Evolutionary conservation across 2,797 vertebrate genomes (phyloP).

Genomic region (Taenioides sp.): DNA sequence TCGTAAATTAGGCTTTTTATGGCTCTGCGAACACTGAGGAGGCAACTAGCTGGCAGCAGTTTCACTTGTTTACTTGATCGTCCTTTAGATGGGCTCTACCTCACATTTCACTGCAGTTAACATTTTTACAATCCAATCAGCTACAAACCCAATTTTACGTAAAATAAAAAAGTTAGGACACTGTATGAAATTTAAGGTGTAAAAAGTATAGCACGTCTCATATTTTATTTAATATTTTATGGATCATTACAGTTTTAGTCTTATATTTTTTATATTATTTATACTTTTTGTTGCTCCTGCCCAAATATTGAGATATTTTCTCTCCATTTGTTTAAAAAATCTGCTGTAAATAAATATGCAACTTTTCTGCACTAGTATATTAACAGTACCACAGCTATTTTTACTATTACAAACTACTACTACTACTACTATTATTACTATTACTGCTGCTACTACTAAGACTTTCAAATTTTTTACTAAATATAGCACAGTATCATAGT

Average conservation of each 20-base stretch:
- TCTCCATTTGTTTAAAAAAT: neutral
- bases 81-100: constrained; percentile 1
- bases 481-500: neutral
- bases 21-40: constrained; percentile 21
- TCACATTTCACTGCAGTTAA: neutral
- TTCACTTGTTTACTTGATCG: constrained; percentile 21
- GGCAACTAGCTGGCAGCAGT: constrained; percentile 3
- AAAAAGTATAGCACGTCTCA: neutral
- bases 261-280: neutral
- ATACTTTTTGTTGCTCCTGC: neutral
- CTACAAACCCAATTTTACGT: neutral
- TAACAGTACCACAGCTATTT: neutral
- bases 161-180: constrained; percentile 5
- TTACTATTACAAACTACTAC: neutral
- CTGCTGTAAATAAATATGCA: neutral
- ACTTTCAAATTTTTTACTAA: neutral
- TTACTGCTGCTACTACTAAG: neutral
- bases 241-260: neutral
- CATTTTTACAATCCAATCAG: constrained; percentile 5
- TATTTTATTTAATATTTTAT: neutral
- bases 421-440: neutral
- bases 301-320: neutral
- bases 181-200: neutral
- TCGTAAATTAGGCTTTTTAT: constrained; percentile 35
- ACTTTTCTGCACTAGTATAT: neutral